Conservation (phyloP, 2,797 vertebrate genomes). For the Sebastes steindachneri region DNA sequence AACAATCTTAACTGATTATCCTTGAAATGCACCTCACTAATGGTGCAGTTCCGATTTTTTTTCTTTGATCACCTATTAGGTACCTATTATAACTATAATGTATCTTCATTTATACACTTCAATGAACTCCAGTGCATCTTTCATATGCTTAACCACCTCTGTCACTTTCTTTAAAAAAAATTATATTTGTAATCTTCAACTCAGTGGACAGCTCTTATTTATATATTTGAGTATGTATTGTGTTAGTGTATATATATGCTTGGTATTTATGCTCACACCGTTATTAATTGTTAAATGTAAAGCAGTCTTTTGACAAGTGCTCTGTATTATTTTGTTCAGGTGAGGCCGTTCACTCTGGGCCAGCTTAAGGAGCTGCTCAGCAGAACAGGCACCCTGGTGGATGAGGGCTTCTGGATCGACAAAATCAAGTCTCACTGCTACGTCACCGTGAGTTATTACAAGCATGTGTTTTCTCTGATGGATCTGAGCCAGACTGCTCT, state of each 20-base stretch:
- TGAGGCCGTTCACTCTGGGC: constrained; percentile 92
- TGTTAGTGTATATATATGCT: background rate
- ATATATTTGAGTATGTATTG: background rate
- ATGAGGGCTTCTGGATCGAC: constrained; percentile 93
- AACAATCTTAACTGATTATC: background rate
- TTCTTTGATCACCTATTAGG: background rate
- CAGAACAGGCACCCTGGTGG: constrained; percentile 88
- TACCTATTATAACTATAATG: too few relatives aligned
- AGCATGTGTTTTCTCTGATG: background rate
- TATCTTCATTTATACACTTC: background rate
- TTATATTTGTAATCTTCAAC: background rate
- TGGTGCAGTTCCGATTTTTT: background rate
- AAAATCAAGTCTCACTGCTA: constrained; percentile 96
- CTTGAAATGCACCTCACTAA: background rate
- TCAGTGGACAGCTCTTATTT: background rate
- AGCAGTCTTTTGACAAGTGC: background rate
- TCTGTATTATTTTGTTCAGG: constrained; percentile 72
- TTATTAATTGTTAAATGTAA: background rate
- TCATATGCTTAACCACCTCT: background rate
- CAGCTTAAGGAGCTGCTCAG: constrained; percentile 91
- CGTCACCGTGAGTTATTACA: constrained; percentile 85
- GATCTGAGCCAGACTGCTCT: background rate
- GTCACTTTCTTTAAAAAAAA: background rate
- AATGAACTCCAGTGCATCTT: background rate
- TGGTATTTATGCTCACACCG: background rate